Conservation (phyloP, 2,113 vertebrate species). For the Xyrauchen texanus region DNA sequence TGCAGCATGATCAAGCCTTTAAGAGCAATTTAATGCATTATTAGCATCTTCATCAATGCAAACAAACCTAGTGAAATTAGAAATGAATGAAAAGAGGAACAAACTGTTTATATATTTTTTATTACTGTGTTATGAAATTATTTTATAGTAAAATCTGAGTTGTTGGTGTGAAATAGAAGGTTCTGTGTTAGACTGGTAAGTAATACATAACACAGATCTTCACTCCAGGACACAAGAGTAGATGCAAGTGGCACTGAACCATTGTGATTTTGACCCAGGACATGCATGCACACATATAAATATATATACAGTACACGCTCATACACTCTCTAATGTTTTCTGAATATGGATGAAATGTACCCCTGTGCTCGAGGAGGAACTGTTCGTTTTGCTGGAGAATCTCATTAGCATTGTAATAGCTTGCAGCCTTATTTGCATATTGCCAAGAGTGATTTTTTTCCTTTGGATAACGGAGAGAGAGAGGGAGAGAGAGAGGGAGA, state of each 20-base stretch:
- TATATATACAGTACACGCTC: constrained; percentile 10
- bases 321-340: constrained; percentile 71
- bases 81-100: neutral
- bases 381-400: constrained; percentile 79
- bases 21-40: constrained; percentile 4
- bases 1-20: neutral
- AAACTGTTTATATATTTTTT: neutral
- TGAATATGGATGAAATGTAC: constrained; percentile 81
- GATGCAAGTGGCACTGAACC: neutral
- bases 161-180: neutral
- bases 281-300: constrained; percentile 10
- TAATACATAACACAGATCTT: constrained; percentile 6
- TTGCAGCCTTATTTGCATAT: constrained; percentile 84
- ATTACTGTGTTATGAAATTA: neutral
- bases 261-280: constrained; percentile 37
- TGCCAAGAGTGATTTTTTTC: constrained; percentile 75
- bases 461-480: constrained; percentile 62
- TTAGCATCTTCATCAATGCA: neutral
- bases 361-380: constrained; percentile 70
- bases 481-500: no score
- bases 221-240: constrained; percentile 18
- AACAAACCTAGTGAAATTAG: constrained; percentile 8
- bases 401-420: constrained; percentile 85
- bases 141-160: neutral
- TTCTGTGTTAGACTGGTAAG: neutral